phyloP scores from a whole-genome alignment of 2,888 invertebrate species.

The Pediacus dermestoides region DNA sequence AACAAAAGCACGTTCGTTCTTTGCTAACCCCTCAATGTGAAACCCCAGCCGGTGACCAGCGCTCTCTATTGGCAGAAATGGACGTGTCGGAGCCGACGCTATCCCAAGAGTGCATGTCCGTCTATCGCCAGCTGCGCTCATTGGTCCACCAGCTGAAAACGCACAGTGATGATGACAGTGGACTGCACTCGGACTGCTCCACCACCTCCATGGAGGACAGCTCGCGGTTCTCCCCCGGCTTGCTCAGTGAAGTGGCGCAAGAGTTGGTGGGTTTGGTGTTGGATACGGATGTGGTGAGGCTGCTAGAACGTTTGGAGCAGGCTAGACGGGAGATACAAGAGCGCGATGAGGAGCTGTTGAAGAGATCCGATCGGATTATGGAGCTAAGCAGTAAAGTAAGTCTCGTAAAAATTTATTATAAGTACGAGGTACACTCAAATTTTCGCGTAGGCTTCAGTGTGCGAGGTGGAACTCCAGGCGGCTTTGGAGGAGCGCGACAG shows the following conservation, averaged over 20 bases:
- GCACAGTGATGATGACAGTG: slow-evolving; percentile 74
- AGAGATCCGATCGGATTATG: slow-evolving; percentile 73
- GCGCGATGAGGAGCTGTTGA: slow-evolving; percentile 75
- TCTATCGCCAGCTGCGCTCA: slow-evolving; percentile 69
- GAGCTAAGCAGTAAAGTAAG: slow-evolving; percentile 75
- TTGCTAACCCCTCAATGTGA: too few relatives aligned
- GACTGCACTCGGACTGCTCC: slow-evolving; percentile 67
- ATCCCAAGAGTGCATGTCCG: slow-evolving; percentile 63
- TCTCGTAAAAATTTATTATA: neutral
- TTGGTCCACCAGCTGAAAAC: slow-evolving; percentile 71
- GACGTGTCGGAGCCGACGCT: slow-evolving; percentile 66
- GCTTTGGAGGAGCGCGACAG: slow-evolving; percentile 80
- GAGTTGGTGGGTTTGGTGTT: slow-evolving; percentile 71
- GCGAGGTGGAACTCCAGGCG: slow-evolving; percentile 77
- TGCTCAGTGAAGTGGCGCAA: slow-evolving; percentile 64
- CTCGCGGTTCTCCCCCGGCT: slow-evolving; percentile 47
- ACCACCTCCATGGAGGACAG: slow-evolving; percentile 59
- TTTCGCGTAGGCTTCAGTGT: slow-evolving; percentile 59
- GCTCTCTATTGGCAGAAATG: slow-evolving; percentile 88
- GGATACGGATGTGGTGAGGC: slow-evolving; percentile 67
- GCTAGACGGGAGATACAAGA: slow-evolving; percentile 72
- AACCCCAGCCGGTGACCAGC: slow-evolving; percentile 41
- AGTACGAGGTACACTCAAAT: neutral
- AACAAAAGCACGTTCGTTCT: too few relatives aligned
- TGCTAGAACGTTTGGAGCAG: slow-evolving; percentile 73